Percentiles rank a stretch among this genome's conserved stretches.
Evolutionary conservation across 2,888 invertebrate genomes (phyloP).

Genomic region (Octodonta nipae): DNA sequence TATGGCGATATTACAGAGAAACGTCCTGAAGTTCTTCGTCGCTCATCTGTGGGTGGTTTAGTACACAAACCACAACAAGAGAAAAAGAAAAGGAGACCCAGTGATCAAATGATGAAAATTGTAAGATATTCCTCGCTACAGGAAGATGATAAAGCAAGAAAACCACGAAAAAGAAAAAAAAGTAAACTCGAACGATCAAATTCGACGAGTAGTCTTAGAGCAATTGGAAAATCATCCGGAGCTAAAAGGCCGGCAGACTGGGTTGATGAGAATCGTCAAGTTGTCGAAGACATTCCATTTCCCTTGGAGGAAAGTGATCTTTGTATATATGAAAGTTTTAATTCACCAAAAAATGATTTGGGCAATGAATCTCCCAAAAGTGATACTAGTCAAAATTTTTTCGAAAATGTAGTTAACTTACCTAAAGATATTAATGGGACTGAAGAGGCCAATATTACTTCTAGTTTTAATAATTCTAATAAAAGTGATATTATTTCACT

Average conservation of each 20-base stretch:
- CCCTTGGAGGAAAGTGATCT: slow-evolving; percentile 33
- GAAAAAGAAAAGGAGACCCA: slow-evolving; percentile 53
- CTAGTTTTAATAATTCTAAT: slow-evolving; percentile 4
- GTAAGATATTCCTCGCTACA: slow-evolving; percentile 20
- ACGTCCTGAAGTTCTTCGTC: slow-evolving; percentile 38
- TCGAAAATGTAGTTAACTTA: neutral
- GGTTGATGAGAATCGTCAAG: slow-evolving; percentile 9
- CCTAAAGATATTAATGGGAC: slow-evolving; percentile 2
- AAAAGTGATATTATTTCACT: slow-evolving; percentile 17
- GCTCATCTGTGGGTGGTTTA: slow-evolving; percentile 55
- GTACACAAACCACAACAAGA: slow-evolving; percentile 41
- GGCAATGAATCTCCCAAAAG: slow-evolving; percentile 21
- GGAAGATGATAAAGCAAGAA: slow-evolving; percentile 12
- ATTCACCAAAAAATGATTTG: slow-evolving; percentile 16
- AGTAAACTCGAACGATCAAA: slow-evolving; percentile 11
- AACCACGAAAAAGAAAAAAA: slow-evolving; percentile 14
- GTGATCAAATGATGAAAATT: slow-evolving; percentile 55
- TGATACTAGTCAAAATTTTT: slow-evolving; percentile 16
- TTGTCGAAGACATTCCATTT: slow-evolving; percentile 30
- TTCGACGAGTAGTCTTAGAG: slow-evolving; percentile 11
- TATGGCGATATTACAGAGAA: slow-evolving; percentile 5
- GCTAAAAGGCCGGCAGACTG: slow-evolving; percentile 9
- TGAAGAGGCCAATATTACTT: slow-evolving; percentile 2
- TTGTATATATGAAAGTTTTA: slow-evolving; percentile 26
- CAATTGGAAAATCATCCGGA: too few species aligned